Base-by-base conservation (phyloP, 1,140 invertebrate species). In the Musca domestica region DNA sequence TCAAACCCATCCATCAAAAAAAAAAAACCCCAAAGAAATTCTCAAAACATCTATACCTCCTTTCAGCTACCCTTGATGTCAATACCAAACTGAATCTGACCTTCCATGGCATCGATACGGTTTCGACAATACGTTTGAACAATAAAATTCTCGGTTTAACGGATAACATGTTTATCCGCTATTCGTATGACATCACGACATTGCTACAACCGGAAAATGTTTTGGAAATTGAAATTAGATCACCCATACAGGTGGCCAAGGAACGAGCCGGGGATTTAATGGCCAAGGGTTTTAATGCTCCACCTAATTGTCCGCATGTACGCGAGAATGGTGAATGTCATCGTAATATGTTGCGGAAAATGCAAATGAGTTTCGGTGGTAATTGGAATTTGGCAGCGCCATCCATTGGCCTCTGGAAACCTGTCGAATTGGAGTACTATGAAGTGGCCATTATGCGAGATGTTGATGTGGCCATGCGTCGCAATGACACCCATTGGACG, bases 351-450 rank as follows among this genome's bases (percentile, higher is more conserved):
- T 88, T 99, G 46, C 86, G 96, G 67, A 99, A 99, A 85, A 95
- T 96, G 90, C 97, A 98, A 84, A 92, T 94, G 17, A 96, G 94
- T 10, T 99, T 97, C 72, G 88, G 90, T 19, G 99, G 97, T 94
- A 96, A 98, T 81, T 99, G 96, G 96, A 96, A 96, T 46, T 95
- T 96, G 7, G 92, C 95, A 0, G 95, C 97, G 71, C 94, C 96
- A 0, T 95, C 94, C 1, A 85, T 92, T 63, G 96, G 96, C 72
- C 90, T 98, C 51, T 98, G 95, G 87, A 86, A 85, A 76, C 72
- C 82, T 3, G 83, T 85, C 3, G 76, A 74, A 25, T 74, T 89
- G 14, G 85, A 88, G 74, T 84, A 83, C 52, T 86, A 83, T 66
- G 75, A 87, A 30, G 71, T 78, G 1, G 82, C 83, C 2, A 79